Percentiles rank a stretch among this genome's conserved stretches.
Evolutionary conservation across 1,140 invertebrate genomes (phyloP).

Genomic region (Diuraphis noxia): DNA sequence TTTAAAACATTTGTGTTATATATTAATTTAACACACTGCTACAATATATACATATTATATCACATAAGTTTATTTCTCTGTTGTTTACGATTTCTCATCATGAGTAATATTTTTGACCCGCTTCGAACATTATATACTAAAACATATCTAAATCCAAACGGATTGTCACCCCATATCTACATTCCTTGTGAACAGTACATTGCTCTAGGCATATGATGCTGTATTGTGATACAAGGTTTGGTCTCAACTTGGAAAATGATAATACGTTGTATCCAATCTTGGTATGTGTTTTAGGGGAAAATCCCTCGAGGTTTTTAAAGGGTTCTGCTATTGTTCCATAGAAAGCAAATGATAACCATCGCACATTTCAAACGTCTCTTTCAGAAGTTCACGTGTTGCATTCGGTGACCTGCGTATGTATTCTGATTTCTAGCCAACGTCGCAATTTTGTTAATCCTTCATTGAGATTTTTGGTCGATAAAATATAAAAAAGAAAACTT

Average conservation of each 20-base stretch:
- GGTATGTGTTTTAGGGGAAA: not conserved
- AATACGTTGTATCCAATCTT: constrained; percentile 33
- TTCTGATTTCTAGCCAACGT: not conserved
- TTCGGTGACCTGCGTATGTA: not conserved
- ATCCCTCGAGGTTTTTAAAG: constrained; percentile 9
- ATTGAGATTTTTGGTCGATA: not conserved
- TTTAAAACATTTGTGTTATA: not conserved
- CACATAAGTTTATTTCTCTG: not conserved
- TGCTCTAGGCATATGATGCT: not conserved
- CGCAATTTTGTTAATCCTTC: not conserved
- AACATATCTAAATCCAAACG: not conserved
- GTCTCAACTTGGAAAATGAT: constrained; percentile 26
- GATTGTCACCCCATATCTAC: constrained; percentile 14
- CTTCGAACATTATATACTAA: not conserved
- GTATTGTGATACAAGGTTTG: constrained; percentile 16
- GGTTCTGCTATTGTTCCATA: not conserved
- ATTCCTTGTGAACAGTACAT: not conserved
- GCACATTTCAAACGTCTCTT: not conserved
- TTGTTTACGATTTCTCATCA: not conserved
- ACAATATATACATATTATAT: not conserved
- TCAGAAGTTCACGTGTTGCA: constrained; percentile 34
- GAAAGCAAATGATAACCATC: constrained; percentile 20
- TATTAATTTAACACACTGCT: not conserved
- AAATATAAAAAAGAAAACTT: not conserved
- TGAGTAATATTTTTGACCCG: not conserved